Evolutionary conservation across 2,797 vertebrate species (phyloP).

Genomic region (Acrossocheilus fasciatus): DNA sequence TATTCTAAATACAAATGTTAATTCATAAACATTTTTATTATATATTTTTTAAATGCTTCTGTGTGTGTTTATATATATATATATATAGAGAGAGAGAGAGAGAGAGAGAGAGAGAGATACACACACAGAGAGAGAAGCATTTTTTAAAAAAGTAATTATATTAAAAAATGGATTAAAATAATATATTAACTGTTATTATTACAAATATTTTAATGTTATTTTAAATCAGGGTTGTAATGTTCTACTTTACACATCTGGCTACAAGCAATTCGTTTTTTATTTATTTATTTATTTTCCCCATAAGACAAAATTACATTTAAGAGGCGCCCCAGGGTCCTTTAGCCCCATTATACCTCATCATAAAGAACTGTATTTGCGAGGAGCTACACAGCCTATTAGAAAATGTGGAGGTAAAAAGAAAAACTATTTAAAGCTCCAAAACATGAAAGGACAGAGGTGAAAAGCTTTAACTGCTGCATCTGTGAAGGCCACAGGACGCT

Average conservation of each 20-base stretch:
- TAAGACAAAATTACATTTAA: neutral
- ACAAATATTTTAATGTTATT: neutral
- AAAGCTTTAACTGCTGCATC: neutral
- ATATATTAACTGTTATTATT: no score
- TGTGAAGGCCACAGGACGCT: neutral
- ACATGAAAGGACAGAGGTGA: neutral
- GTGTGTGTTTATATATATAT: no score
- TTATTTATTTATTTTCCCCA: neutral
- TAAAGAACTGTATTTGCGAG: neutral
- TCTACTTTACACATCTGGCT: neutral
- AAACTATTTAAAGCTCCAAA: neutral
- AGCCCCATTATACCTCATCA: neutral
- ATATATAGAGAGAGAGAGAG: no score
- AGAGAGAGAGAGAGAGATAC: no score
- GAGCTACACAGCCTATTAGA: neutral
- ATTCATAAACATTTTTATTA: no score
- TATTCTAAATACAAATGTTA: no score
- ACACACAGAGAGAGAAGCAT: no score
- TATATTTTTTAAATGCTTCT: no score
- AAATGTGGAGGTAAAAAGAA: neutral
- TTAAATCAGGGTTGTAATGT: neutral
- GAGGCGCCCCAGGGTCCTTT: neutral
- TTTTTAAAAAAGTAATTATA: no score
- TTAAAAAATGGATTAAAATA: no score
- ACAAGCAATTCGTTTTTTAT: neutral